Base-by-base conservation (phyloP, 1,140 invertebrate genomes). In the Drosophila ficusphila region DNA sequence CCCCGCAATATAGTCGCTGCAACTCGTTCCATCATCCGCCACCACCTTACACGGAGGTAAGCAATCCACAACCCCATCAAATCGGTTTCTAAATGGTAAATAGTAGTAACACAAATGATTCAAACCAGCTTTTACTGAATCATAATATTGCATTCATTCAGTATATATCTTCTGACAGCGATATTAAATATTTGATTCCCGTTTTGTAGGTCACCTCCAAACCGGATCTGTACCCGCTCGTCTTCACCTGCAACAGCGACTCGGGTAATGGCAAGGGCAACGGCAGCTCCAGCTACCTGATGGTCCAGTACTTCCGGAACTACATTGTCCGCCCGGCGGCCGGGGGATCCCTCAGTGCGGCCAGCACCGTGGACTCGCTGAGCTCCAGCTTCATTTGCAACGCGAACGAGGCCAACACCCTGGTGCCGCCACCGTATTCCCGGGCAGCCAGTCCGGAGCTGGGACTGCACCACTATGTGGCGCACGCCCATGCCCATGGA, bases 301-400 rank as follows among this genome's bases (percentile, higher is more conserved):
- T 97, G 93, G 96, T 96, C 51, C 96, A 96, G 76, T 96, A 96
- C 90, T 96, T 96, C 92, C 93, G 94, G 51, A 95, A 95, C 86
- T 95, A 95, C 85, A 94, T 95, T 53, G 94, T 95, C 56, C 92
- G 94, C 38, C 94, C 94, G 16, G 93, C 94, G 69, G 94, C 94
- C 11, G 93, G 93, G 65, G 94, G 95, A 52, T 95, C 96, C 27
- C 76, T 97, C 65, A 96, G 96, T 41, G 95, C 95, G 51, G 94
- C 96, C 34, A 97, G 96, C 92, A 97, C 96, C 47, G 93, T 95
- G 57, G 96, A 97, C 91, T 96, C 96, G 18, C 92, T 97, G 47
- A 96, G 95, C 90, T 97, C 96, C 56, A 96, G 95, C 92, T 96
- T 95, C 91, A 94, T 96, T 90, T 96, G 95, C 91, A 96, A 95